A percentile compares a stretch with the other conserved stretches of the same genome.
These are phyloP conservation scores for Leucophora obtusa DNA, from an alignment of 2,888 invertebrate species.

Conservation along the genomic window DNA sequence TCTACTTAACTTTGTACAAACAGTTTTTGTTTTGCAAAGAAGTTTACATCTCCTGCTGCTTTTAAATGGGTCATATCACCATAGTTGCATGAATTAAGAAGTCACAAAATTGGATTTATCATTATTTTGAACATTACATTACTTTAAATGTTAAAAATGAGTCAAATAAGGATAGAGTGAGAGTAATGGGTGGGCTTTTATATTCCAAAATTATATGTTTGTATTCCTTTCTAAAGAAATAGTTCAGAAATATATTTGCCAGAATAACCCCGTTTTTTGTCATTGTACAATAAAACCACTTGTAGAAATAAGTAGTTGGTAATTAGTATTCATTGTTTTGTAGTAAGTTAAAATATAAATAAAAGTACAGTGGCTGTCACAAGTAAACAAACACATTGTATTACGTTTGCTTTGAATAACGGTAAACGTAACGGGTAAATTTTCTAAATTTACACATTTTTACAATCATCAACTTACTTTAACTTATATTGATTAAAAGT, in stretches of 20 bases:
- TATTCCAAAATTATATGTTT: slow-evolving; percentile 18
- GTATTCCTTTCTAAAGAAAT: slow-evolving; percentile 18
- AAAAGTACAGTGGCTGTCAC: too few species aligned
- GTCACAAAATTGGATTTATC: background rate
- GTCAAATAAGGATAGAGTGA: background rate
- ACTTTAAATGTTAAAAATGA: slow-evolving; percentile 20
- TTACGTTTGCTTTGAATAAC: too few species aligned
- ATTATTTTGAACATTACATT: background rate
- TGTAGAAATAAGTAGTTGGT: slow-evolving; percentile 34
- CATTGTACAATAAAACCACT: slow-evolving; percentile 26
- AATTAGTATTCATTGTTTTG: slow-evolving; percentile 48
- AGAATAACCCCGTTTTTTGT: slow-evolving; percentile 24
- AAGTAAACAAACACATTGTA: too few species aligned
- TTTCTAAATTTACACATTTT: too few species aligned
- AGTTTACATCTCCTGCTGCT: slow-evolving; percentile 7
- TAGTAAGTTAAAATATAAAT: background rate
- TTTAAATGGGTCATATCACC: background rate
- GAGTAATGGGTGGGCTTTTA: slow-evolving; percentile 9
- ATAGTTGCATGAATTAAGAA: background rate
- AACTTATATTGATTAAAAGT: too few species aligned
- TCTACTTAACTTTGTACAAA: background rate
- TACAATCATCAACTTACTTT: too few species aligned
- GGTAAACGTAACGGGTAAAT: too few species aligned
- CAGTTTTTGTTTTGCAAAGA: background rate
- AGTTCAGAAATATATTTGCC: slow-evolving; percentile 12